Evolutionary conservation across 2,797 vertebrate genomes (phyloP).

Genomic region (Micrastur ruficollis): DNA sequence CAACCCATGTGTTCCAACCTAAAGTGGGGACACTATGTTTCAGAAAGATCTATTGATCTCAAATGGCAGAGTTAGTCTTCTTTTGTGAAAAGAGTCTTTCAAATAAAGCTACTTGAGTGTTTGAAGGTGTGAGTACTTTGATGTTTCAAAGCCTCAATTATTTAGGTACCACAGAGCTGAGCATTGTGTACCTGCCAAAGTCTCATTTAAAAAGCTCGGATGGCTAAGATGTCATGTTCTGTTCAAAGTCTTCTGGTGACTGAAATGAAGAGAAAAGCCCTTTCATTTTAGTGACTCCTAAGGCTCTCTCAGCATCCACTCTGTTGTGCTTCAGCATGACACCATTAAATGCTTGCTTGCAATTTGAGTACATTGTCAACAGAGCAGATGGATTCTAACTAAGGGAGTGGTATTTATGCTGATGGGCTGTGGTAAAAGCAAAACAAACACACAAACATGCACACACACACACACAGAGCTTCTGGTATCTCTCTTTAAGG

Average conservation of each 20-base stretch:
- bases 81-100: conserved; percentile 73
- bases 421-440: not conserved
- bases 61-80: conserved; percentile 69
- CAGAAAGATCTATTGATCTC: conserved; percentile 71
- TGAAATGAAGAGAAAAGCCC: conserved; percentile 71
- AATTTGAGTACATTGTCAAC: conserved; percentile 60
- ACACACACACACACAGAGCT: not conserved
- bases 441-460: not conserved
- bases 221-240: conserved; percentile 69
- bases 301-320: conserved; percentile 51
- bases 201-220: conserved; percentile 71
- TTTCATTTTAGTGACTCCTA: conserved; percentile 70
- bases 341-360: conserved; percentile 64
- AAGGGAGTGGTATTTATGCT: conserved; percentile 50
- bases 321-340: conserved; percentile 40
- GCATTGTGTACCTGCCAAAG: conserved; percentile 69
- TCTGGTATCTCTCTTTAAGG: conserved; percentile 27
- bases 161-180: conserved; percentile 73
- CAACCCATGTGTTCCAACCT: conserved; percentile 55
- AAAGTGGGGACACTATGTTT: conserved; percentile 40
- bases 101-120: conserved; percentile 74
- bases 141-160: conserved; percentile 80
- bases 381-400: conserved; percentile 43
- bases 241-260: conserved; percentile 70
- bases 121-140: conserved; percentile 78